Percentiles rank a stretch among this genome's conserved stretches.
phyloP scores from a whole-genome alignment of 2,797 vertebrate species.

The Lindbergichthys nudifrons region DNA sequence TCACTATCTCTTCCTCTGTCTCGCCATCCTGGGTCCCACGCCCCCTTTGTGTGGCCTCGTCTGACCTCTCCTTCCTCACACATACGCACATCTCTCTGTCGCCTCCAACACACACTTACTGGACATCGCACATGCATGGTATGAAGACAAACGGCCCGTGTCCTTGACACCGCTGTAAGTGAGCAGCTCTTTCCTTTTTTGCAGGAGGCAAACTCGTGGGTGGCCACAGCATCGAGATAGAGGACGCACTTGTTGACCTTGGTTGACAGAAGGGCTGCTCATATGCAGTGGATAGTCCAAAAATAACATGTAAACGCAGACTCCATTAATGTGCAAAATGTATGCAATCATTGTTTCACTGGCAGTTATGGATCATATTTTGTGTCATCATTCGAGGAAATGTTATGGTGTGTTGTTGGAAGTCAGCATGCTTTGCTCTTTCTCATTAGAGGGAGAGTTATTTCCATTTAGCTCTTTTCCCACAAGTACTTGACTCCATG shows the following conservation, averaged over 20 bases:
- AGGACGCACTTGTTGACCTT: conserved; percentile 48
- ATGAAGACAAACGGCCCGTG: conserved; percentile 43
- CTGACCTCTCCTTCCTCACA: conserved; percentile 71
- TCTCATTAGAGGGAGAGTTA: conserved; percentile 37
- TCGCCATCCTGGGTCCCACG: conserved; percentile 61
- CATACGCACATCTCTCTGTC: conserved; percentile 33
- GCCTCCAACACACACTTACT: conserved; percentile 25
- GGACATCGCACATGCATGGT: conserved; percentile 39
- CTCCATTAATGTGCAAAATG: conserved; percentile 32
- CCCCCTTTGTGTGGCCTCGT: conserved; percentile 63
- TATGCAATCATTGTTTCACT: conserved; percentile 34
- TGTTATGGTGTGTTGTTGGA: conserved; percentile 33
- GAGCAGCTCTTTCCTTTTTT: conserved; percentile 41
- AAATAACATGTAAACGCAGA: conserved; percentile 17
- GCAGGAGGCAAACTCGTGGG: conserved; percentile 23
- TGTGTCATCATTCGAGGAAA: conserved; percentile 38
- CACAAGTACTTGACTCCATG: conserved; percentile 56
- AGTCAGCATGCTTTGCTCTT: conserved; percentile 24
- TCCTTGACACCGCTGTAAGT: conserved; percentile 45
- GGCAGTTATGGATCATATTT: conserved; percentile 14
- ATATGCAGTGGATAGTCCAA: conserved; percentile 29
- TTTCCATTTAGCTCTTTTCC: conserved; percentile 54
- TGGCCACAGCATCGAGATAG: conserved; percentile 18
- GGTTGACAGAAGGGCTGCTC: conserved; percentile 27
- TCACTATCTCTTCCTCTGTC: conserved; percentile 61